Evolutionary conservation across 2,113 vertebrate genomes (phyloP).

Genomic region (Neoarius graeffei): DNA sequence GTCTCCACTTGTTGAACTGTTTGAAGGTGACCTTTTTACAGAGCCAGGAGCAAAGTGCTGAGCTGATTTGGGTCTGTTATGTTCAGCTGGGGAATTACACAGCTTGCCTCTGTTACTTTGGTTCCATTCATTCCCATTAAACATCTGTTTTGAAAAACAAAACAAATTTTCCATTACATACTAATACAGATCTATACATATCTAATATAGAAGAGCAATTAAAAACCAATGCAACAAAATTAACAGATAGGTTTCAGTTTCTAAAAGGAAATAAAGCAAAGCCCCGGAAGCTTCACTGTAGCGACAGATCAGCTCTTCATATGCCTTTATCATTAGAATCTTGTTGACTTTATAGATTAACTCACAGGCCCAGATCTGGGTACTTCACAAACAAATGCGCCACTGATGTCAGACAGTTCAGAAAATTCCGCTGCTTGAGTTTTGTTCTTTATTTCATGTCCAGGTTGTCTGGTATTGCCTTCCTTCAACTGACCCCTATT

Average conservation of each 20-base stretch:
- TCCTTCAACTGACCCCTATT: conserved; percentile 23
- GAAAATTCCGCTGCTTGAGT: neutral
- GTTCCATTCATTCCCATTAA: conserved; percentile 79
- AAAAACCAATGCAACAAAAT: neutral
- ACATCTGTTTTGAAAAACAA: conserved; percentile 63
- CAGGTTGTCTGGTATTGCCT: conserved; percentile 1
- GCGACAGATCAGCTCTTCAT: conserved; percentile 3
- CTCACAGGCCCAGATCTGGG: conserved; percentile 35
- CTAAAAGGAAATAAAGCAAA: conserved; percentile 49
- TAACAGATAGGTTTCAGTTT: conserved; percentile 32
- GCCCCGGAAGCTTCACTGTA: conserved; percentile 27
- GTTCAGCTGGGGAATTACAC: conserved; percentile 51
- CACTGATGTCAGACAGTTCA: conserved; percentile 17
- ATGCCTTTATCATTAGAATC: conserved; percentile 17
- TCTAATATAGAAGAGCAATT: neutral
- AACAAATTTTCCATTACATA: neutral
- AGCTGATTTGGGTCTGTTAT: conserved; percentile 70
- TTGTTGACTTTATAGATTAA: conserved; percentile 13
- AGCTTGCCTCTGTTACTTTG: conserved; percentile 74
- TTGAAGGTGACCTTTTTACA: conserved; percentile 82
- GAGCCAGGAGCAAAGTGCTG: conserved; percentile 76
- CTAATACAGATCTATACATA: neutral
- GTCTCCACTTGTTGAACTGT: conserved; percentile 82
- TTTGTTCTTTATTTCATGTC: conserved; percentile 25
- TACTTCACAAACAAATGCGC: conserved; percentile 34